Evolutionary conservation across 2,797 vertebrate species (phyloP).

Genomic region (Schizopygopsis pylzovi): DNA sequence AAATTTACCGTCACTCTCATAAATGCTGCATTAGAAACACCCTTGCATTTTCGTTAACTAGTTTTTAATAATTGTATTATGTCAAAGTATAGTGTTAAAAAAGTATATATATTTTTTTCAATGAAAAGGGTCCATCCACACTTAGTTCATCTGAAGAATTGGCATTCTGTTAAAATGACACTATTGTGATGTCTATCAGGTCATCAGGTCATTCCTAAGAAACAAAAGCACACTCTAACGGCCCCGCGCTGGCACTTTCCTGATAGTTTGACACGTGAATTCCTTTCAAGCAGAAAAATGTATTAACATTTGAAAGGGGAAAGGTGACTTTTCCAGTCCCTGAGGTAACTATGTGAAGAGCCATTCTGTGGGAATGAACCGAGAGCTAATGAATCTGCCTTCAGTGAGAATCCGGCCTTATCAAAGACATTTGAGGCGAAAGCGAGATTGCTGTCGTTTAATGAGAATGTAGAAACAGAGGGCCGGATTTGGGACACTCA

Average conservation of each 20-base stretch:
- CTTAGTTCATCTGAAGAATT: neutral
- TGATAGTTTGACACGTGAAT: slow-evolving; percentile 15
- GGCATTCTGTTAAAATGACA: neutral
- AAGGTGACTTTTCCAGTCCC: slow-evolving; percentile 37
- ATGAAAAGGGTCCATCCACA: neutral
- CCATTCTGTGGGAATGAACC: slow-evolving; percentile 28
- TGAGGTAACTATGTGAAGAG: slow-evolving; percentile 12
- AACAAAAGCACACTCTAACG: slow-evolving; percentile 38
- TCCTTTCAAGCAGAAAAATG: slow-evolving; percentile 15
- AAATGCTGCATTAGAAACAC: neutral
- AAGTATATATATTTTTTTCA: neutral
- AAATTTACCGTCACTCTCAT: neutral
- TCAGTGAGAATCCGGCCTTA: neutral
- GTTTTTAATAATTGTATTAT: neutral
- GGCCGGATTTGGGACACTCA: slow-evolving; percentile 1
- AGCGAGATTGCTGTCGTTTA: slow-evolving; percentile 8
- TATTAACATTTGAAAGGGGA: slow-evolving; percentile 47
- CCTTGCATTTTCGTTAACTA: neutral
- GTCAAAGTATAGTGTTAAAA: neutral
- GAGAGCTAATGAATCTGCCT: neutral
- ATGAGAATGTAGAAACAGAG: slow-evolving; percentile 28
- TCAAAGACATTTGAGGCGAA: slow-evolving; percentile 5
- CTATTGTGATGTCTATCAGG: neutral
- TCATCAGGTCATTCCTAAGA: slow-evolving; percentile 13
- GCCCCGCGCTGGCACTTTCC: neutral